phyloP scores from a whole-genome alignment of 2,797 vertebrate species.

The Halcyon leucocephala region DNA sequence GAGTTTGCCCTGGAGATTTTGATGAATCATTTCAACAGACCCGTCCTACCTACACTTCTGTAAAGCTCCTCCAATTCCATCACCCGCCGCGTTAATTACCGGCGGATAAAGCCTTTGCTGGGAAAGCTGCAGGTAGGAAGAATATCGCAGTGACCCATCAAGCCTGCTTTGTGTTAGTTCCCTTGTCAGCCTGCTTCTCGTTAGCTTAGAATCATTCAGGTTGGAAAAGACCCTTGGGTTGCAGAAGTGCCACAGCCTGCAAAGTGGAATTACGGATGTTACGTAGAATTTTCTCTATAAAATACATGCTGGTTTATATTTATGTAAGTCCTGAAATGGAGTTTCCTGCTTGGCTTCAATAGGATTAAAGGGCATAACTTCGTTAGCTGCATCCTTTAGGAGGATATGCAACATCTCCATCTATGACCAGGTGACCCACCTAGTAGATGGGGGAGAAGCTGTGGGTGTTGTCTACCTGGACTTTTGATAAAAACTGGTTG shows the following conservation, averaged over 20 bases:
- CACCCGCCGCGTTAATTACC: background rate
- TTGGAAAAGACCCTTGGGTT: no score
- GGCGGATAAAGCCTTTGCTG: background rate
- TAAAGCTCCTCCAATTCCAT: background rate
- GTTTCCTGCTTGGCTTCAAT: background rate
- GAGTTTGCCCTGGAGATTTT: constrained; percentile 23
- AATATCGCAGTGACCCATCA: background rate
- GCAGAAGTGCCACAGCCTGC: background rate
- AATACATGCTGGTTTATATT: no score
- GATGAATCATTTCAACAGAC: background rate
- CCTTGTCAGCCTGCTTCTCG: background rate
- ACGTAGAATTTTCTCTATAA: no score
- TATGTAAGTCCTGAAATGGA: background rate
- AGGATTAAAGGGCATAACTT: background rate
- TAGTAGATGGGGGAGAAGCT: no score
- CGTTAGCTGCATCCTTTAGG: background rate
- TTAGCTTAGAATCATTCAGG: background rate
- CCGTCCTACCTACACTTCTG: background rate
- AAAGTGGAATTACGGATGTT: background rate
- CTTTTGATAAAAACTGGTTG: background rate
- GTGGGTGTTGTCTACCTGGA: no score
- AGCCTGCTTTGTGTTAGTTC: background rate
- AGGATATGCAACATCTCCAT: background rate
- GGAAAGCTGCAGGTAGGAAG: constrained; percentile 26
- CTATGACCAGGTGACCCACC: no score